Base-by-base conservation (phyloP, 2,797 vertebrate genomes). In the Phoeniculus purpureus region DNA sequence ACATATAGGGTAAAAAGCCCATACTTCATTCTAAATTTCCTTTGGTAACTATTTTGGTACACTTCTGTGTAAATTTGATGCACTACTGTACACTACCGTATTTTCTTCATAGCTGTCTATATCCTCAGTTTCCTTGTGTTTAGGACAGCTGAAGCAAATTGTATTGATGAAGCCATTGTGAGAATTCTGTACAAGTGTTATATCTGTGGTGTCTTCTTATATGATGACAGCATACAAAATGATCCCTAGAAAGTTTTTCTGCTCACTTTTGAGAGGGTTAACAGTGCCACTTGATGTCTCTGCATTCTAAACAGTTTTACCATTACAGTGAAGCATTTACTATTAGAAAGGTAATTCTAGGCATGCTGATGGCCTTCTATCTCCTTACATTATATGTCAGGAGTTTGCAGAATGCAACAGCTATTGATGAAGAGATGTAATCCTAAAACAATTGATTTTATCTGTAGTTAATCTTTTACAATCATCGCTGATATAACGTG, bases 391-490 rank as follows among this genome's bases (percentile, higher is more conserved):
- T 71, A 88, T 58, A 71, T 23, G 70, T 55, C 64, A 62, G 26
- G 61, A 68, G 23, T 55, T 78, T 82, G 68, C 59, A 76, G 59
- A 91, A 80, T n/a, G 40, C 18, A 62, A 31, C 34, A 75, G 31
- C 19, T 81, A 78, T 65, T 77, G 73, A 85, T 87, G 78, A 83
- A 85, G 55, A 71, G 14, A 85, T 1, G 4, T 75, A 55, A 83
- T 29, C 26, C n/a, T 72, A 66, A 87, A 91, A 94, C 68, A 83
- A 89, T 31, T 74, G 54, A 23, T 74, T 89, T 74, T 70, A 3
- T 74, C 34, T 77, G 23, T 73, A 79, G 64, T 60, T 93, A 79
- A 91, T 86, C 13, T 72, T 34, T 82, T 80, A 43, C 3, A 83
- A 77, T 48, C 2, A 2, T n/a, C 77, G 70, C 15, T 64, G 15